Percentiles rank a stretch among this genome's conserved stretches.
These are phyloP conservation scores for Cydia strobilella DNA, from an alignment of 1,140 invertebrate species.

Conservation along the genomic window DNA sequence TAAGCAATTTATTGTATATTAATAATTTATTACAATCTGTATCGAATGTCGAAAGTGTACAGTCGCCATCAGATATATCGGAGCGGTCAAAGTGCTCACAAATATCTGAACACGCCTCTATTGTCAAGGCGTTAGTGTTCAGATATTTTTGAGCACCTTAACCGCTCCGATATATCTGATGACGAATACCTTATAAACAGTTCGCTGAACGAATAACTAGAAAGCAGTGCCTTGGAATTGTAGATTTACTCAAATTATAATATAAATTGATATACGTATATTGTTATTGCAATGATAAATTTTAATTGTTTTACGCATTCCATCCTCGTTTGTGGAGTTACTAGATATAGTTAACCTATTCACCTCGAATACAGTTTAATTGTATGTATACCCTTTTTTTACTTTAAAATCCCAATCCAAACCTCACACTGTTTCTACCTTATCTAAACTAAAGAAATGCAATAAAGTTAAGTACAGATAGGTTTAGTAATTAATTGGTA, in stretches of 20 bases:
- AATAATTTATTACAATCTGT: background rate
- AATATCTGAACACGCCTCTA: too few species aligned
- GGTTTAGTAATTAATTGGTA: background rate
- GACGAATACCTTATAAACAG: too few species aligned
- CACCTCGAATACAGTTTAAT: conserved; percentile 16
- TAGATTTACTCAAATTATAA: conserved; percentile 22
- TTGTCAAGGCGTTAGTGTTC: too few species aligned
- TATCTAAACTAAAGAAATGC: too few species aligned
- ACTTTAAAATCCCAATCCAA: background rate
- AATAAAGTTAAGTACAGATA: too few species aligned
- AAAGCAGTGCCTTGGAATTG: conserved; percentile 25
- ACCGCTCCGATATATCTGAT: too few species aligned
- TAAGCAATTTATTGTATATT: background rate
- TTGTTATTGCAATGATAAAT: background rate
- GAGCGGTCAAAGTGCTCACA: too few species aligned
- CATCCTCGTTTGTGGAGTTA: conserved; percentile 13
- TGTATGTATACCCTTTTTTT: background rate
- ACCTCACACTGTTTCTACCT: background rate
- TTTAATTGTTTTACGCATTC: conserved; percentile 18
- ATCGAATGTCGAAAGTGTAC: background rate
- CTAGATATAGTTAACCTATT: background rate
- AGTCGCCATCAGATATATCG: too few species aligned
- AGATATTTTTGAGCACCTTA: too few species aligned
- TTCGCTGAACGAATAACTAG: conserved; percentile 6
- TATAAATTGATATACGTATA: conserved; percentile 5